Evolutionary conservation across 1,140 invertebrate genomes (phyloP), one percentile per base, ranked within the genome.

Genomic region (Holcopasites calliopsidis): DNA sequence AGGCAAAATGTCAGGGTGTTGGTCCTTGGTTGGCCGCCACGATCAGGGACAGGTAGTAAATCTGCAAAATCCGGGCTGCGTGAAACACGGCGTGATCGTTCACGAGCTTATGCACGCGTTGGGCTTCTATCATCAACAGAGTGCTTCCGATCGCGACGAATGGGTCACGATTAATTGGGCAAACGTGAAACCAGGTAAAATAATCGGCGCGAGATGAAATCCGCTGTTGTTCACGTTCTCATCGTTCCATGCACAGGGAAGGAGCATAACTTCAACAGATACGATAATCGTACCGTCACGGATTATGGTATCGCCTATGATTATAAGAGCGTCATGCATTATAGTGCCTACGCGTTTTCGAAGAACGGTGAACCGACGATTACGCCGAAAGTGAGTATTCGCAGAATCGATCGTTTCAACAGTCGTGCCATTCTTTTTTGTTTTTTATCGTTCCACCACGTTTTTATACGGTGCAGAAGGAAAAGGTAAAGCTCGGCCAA

Each of bases 311-410:
- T 93, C 28, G 79, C 83, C 3, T 96, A 96, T 79, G 95, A 96
- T 88, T 96, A 95, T 78, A 88, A 88, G 0, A 95, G 94, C 79
- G 92, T 96, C 2, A 95, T 96, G 95, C 95, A 96, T 82, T 96
- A 96, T 81, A 93, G 93, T 40, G 91, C 92, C 40, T 91, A 88
- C 38, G 94, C 94, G 2, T 96, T 96, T 84, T 94, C 94, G 0
- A 93, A 91, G 69, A 94, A 95, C 87, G 93, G 93, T 54, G 88
- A 94, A 78, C 92, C 91, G 23, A 95, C 95, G 2, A 95, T 95
- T 68, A 90, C 93, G 8, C 91, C 94, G 0, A 91, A 93, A 90
- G 94, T 95, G 91, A 84, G 82, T 77, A 49, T 21, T 11, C n/a
- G 11, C 4, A 0, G n/a, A 52, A 71, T 23, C 8, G 28, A 35